Evolutionary conservation across 2,113 vertebrate species (phyloP).

Genomic region (Paedocypris sp.): DNA sequence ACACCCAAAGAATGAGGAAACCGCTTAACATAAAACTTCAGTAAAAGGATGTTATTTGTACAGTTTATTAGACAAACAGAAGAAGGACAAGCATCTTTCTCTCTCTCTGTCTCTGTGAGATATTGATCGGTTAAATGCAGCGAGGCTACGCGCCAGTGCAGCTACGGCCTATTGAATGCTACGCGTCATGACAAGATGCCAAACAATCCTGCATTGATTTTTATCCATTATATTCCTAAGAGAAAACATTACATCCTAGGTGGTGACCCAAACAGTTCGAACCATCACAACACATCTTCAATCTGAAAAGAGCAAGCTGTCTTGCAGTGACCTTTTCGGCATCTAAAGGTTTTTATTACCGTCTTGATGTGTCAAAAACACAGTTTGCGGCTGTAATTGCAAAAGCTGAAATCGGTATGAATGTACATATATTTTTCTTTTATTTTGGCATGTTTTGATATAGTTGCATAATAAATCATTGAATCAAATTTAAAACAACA

Average conservation of each 20-base stretch:
- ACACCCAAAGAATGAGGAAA: too few species aligned
- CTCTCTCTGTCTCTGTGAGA: background rate
- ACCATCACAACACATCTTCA: background rate
- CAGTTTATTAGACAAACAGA: background rate
- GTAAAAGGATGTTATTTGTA: too few species aligned
- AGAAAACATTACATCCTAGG: background rate
- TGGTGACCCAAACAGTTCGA: background rate
- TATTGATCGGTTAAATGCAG: conserved; percentile 10
- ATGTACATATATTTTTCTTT: too few species aligned
- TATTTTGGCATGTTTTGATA: too few species aligned
- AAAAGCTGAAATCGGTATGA: too few species aligned
- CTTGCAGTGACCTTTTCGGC: conserved; percentile 18
- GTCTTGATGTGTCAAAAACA: too few species aligned
- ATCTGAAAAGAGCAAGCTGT: conserved; percentile 4
- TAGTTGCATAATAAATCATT: too few species aligned
- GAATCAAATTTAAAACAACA: too few species aligned
- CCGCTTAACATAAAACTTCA: too few species aligned
- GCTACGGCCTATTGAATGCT: background rate
- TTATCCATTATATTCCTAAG: background rate
- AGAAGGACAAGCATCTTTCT: background rate
- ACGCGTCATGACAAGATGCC: background rate
- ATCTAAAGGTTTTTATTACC: background rate
- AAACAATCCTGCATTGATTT: background rate
- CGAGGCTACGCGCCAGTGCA: background rate
- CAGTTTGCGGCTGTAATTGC: too few species aligned